Base-by-base conservation (phyloP, 2,888 invertebrate genomes). In the Halocaridina rubra region DNA sequence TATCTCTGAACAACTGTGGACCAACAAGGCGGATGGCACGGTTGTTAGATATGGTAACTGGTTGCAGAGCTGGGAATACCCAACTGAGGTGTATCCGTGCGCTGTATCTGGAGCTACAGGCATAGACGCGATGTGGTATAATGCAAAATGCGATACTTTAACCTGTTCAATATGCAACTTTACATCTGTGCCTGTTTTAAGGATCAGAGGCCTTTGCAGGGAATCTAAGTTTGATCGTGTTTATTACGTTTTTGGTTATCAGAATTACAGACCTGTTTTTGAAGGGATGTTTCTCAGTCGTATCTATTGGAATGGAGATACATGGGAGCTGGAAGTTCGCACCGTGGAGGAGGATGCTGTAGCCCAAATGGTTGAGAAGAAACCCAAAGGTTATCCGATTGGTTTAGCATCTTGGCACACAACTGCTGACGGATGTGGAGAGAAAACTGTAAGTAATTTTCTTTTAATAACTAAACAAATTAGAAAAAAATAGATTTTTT, bases 91-190 rank as follows among this genome's bases (percentile, higher is more conserved):
- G 57, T 75, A 75, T 30, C 75, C 75, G 30, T 75, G 75, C 27
- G 57, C 75, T 19, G 57, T 57, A 0, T 27, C 46, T 5, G 75
- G 57, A n/a, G 75, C 75, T 19, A 27, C 57, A 7, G 57, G 57
- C 53, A 57, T 75, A 10, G 57, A 53, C 4, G 53, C 53, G 29
- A 10, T 27, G 30, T 57, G 75, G 75, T 57, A 75, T 57, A 57
- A 53, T 16, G 75, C 75, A 5, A 57, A 53, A 10, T 75, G 75
- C 59, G 46, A 27, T 30, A 75, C 75, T 27, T 57, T 75, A 29
- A 75, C 75, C 74, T 85, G 85, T 59, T 75, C 80, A 2, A 29
- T 76, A 32, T 85, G 85, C 39, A 72, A 69, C n/a, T 85, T 81
- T 53, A 71, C 53, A 8, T 24, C 39, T 27, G 24, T 29, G n/a